Evolutionary conservation across 1,140 invertebrate species (phyloP).

Genomic region (Trachymyrmex cornetzi): DNA sequence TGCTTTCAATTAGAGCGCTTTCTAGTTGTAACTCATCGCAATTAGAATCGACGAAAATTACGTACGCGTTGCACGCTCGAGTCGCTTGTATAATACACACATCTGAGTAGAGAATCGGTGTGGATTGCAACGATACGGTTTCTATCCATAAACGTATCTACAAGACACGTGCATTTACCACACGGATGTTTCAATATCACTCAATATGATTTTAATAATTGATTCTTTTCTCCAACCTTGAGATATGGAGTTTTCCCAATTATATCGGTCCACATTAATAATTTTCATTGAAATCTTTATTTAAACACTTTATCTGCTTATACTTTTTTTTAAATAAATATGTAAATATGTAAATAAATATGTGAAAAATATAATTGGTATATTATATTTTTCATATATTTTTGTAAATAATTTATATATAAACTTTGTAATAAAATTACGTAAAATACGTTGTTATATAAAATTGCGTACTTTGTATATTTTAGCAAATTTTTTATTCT

Average conservation of each 20-base stretch:
- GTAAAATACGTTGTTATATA: constrained; percentile 13
- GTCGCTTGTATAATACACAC: constrained; percentile 72
- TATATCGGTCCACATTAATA: neutral
- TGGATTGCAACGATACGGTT: constrained; percentile 62
- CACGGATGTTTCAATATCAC: neutral
- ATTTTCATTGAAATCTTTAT: neutral
- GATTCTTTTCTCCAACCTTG: neutral
- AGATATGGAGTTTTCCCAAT: neutral
- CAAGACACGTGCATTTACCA: neutral
- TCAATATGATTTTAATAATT: constrained; percentile 9
- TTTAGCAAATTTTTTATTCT: neutral
- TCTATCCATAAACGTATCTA: constrained; percentile 13
- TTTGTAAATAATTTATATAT: neutral
- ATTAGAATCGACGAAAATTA: constrained; percentile 83
- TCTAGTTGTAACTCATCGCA: constrained; percentile 83
- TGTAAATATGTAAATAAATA: too few species aligned
- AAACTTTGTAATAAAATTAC: neutral
- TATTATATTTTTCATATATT: neutral
- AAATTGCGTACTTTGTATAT: neutral
- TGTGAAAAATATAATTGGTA: neutral
- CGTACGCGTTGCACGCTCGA: constrained; percentile 70
- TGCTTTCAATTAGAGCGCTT: constrained; percentile 84
- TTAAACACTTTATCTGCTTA: neutral
- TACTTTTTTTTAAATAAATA: neutral
- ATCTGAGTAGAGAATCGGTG: constrained; percentile 69